Percentiles rank a stretch among this genome's conserved stretches.
These are phyloP conservation scores for Pimephales promelas DNA, from an alignment of 2,113 vertebrate genomes.

Conservation along the genomic window DNA sequence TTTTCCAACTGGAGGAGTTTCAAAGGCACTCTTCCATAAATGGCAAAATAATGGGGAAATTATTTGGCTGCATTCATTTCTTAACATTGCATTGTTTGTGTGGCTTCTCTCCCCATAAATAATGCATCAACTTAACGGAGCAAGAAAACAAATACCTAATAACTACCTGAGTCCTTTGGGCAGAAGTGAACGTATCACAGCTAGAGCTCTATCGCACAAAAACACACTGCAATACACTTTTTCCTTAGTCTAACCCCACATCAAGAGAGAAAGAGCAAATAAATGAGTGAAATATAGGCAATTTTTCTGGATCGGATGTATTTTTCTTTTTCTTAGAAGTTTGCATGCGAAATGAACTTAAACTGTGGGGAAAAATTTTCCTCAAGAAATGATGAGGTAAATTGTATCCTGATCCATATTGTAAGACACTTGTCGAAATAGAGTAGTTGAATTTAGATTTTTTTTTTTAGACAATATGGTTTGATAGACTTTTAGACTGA, in stretches of 20 bases:
- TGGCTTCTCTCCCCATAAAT: constrained; percentile 74
- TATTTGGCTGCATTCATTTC: constrained; percentile 74
- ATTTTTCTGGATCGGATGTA: constrained; percentile 15
- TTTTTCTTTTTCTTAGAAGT: constrained; percentile 2
- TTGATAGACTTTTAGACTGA: not conserved
- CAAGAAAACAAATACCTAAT: constrained; percentile 76
- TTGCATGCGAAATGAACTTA: not conserved
- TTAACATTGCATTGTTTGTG: constrained; percentile 72
- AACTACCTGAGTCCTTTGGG: constrained; percentile 66
- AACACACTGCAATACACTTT: constrained; percentile 65
- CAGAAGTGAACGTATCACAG: constrained; percentile 70
- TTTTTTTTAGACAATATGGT: not conserved
- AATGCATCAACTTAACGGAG: constrained; percentile 77
- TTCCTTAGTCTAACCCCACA: constrained; percentile 52
- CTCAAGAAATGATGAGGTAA: not conserved
- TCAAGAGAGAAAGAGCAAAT: constrained; percentile 52
- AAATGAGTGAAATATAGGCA: constrained; percentile 39
- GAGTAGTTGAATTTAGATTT: not conserved
- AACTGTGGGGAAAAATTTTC: not conserved
- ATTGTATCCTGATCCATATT: not conserved
- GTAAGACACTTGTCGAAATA: not conserved
- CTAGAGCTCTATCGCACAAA: constrained; percentile 58
- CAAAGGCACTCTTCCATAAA: constrained; percentile 69
- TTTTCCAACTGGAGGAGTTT: constrained; percentile 63
- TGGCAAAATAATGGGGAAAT: constrained; percentile 73